Evolutionary conservation across 2,113 vertebrate genomes (phyloP).

Genomic region (Pollimyrus isidori): DNA sequence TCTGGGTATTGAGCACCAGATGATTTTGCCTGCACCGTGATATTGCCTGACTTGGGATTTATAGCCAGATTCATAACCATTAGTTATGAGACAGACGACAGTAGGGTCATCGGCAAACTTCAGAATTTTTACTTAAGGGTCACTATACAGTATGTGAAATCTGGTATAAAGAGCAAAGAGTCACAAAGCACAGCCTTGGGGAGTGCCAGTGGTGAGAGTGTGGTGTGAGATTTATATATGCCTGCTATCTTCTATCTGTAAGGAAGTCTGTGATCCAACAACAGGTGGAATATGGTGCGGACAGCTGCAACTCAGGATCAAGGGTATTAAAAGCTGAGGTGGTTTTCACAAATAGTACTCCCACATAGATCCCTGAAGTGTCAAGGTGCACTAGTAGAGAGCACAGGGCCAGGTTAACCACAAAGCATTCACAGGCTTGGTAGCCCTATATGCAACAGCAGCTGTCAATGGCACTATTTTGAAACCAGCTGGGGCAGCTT

Average conservation of each 20-base stretch:
- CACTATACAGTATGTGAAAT: no score
- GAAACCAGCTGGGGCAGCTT: not conserved
- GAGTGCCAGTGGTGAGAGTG: no score
- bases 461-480: not conserved
- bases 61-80: no score
- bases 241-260: not conserved
- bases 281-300: not conserved
- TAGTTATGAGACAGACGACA: no score
- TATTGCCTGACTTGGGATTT: no score
- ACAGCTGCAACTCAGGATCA: not conserved
- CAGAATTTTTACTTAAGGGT: no score
- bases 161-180: no score
- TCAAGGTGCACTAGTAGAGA: not conserved
- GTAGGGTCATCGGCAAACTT: no score
- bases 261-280: not conserved
- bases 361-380: not conserved
- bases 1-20: no score
- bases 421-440: not conserved
- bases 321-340: not conserved
- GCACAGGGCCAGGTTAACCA: not conserved
- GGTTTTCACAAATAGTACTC: not conserved
- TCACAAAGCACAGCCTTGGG: no score
- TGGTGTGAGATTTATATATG: no score
- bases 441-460: not conserved
- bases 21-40: no score